These are phyloP conservation scores for Lithobates sylvaticus DNA, from an alignment of 2,797 vertebrate species.

Conservation along the genomic window DNA sequence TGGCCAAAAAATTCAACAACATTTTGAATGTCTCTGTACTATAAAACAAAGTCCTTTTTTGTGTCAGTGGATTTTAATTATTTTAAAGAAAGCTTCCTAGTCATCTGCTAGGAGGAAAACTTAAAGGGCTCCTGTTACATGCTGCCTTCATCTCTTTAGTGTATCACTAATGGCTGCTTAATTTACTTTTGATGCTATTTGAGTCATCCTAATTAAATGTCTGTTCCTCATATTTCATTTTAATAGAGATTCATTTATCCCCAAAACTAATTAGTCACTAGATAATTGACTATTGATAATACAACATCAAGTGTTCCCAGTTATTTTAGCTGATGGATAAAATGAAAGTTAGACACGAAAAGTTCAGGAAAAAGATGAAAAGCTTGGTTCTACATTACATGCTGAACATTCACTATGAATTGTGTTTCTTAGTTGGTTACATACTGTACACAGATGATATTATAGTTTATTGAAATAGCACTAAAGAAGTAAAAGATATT, in stretches of 20 bases:
- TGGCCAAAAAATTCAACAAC: too few species aligned
- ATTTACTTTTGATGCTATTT: conserved; percentile 59
- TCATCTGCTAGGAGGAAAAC: not conserved
- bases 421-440: too few species aligned
- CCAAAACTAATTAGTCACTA: conserved; percentile 38
- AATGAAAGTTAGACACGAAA: conserved; percentile 4
- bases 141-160: conserved; percentile 24
- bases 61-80: not conserved
- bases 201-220: conserved; percentile 45
- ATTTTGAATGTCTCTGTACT: not conserved
- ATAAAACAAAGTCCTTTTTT: conserved; percentile 7
- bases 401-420: too few species aligned
- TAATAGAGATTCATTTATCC: conserved; percentile 55
- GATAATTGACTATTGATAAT: conserved; percentile 40
- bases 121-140: conserved; percentile 22
- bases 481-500: too few species aligned
- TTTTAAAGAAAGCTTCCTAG: conserved; percentile 1
- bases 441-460: too few species aligned
- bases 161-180: conserved; percentile 25
- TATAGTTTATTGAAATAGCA: too few species aligned
- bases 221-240: conserved; percentile 34
- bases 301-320: conserved; percentile 14
- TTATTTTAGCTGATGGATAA: conserved; percentile 37
- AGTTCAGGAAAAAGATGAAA: not conserved
- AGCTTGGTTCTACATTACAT: too few species aligned